Percentiles rank a stretch among this genome's conserved stretches.
phyloP scores from a whole-genome alignment of 2,113 vertebrate species.

The Neodontobutis hainanensis region DNA sequence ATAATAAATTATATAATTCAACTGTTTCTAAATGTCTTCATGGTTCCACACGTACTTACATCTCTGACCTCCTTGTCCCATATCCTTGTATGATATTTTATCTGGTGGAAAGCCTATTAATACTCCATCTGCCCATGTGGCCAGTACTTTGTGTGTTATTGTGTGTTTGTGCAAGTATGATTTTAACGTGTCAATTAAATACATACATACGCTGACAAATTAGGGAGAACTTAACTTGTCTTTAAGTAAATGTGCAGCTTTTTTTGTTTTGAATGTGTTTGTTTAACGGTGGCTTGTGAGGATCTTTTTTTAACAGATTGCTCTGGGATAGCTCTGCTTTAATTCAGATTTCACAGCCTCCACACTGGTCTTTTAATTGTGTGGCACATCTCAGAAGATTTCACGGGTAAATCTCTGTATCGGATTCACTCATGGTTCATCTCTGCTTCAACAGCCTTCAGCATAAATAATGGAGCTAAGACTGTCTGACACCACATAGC shows the following conservation, averaged over 20 bases:
- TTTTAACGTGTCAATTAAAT: conserved; percentile 18
- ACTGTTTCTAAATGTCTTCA: too few relatives aligned
- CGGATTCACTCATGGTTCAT: conserved; percentile 6
- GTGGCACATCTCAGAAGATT: conserved; percentile 12
- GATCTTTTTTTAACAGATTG: conserved; percentile 13
- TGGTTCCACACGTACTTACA: too few relatives aligned
- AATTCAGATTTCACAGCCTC: conserved; percentile 17
- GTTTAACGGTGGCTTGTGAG: conserved; percentile 12
- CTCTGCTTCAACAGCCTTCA: conserved; percentile 3
- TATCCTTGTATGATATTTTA: too few relatives aligned
- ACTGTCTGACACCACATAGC: conserved; percentile 8
- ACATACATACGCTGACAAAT: conserved; percentile 12
- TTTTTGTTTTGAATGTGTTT: conserved; percentile 19
- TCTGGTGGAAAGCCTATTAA: conserved; percentile 51
- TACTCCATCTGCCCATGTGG: conserved; percentile 5
- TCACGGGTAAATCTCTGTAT: conserved; percentile 13
- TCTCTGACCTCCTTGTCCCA: too few relatives aligned
- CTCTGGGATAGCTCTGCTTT: conserved; percentile 22
- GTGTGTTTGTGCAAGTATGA: neutral
- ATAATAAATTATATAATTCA: too few relatives aligned
- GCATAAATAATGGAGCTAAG: conserved; percentile 19
- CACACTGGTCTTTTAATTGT: conserved; percentile 25
- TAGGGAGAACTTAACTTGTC: conserved; percentile 7
- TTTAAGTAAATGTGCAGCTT: conserved; percentile 12
- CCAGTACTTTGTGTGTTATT: neutral